These are phyloP conservation scores for Urocyon cinereoargenteus DNA, from an alignment of 2,797 vertebrate genomes.

Conservation along the genomic window DNA sequence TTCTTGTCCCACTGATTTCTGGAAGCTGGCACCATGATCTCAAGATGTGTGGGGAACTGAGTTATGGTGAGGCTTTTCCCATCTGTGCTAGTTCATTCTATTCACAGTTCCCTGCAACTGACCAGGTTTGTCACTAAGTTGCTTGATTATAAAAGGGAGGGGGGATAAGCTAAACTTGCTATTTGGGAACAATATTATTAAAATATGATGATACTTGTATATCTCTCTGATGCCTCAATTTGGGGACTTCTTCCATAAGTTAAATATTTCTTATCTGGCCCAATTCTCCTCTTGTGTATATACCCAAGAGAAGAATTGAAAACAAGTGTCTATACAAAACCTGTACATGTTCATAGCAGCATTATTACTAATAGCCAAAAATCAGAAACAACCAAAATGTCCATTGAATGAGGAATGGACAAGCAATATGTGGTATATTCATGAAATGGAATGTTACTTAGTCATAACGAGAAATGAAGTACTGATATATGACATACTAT, in stretches of 20 bases:
- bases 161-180: neutral
- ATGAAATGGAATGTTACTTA: neutral
- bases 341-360: neutral
- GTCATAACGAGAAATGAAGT: neutral
- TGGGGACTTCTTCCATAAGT: neutral
- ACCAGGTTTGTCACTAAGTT: neutral
- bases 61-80: neutral
- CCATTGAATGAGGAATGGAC: neutral
- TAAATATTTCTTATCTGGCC: neutral
- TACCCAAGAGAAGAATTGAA: neutral
- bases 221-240: neutral
- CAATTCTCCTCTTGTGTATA: neutral
- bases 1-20: neutral
- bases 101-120: neutral
- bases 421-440: neutral
- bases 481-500: neutral
- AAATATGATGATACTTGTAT: neutral
- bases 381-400: neutral
- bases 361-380: neutral
- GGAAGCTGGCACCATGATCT: neutral
- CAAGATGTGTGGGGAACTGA: neutral
- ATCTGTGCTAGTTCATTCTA: neutral
- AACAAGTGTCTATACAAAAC: neutral
- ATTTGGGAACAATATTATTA: neutral
- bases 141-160: neutral